These are phyloP conservation scores for Gopherus flavomarginatus DNA, from an alignment of 2,113 vertebrate species.

Conservation along the genomic window DNA sequence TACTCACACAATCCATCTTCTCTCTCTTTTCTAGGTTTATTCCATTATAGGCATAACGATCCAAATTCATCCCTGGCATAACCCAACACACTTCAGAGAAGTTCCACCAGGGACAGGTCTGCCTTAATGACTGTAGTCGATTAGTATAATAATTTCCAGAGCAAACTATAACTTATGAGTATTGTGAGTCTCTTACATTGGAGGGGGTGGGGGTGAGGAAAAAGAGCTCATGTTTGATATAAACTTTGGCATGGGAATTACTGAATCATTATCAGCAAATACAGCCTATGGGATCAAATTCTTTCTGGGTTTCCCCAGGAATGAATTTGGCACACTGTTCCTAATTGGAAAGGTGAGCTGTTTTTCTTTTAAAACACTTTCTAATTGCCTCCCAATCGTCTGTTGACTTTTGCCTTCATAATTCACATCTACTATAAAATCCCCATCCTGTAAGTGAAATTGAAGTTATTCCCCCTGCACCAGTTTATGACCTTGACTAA, in stretches of 20 bases:
- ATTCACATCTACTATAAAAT: constrained; percentile 25
- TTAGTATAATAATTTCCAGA: constrained; percentile 59
- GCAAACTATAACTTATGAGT: constrained; percentile 32
- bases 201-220: background rate
- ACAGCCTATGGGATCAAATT: constrained; percentile 17
- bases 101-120: constrained; percentile 29
- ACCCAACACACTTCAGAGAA: background rate
- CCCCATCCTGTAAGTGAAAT: constrained; percentile 7
- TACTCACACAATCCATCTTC: constrained; percentile 55
- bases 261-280: background rate
- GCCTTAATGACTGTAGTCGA: constrained; percentile 14
- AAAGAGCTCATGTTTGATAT: constrained; percentile 30
- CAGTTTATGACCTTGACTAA: background rate
- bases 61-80: background rate
- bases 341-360: constrained; percentile 61
- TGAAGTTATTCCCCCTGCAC: constrained; percentile 22
- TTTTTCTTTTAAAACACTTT: constrained; percentile 44
- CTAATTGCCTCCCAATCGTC: constrained; percentile 30
- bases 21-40: constrained; percentile 33
- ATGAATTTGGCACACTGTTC: constrained; percentile 47
- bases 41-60: constrained; percentile 46
- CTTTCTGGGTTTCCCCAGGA: constrained; percentile 69
- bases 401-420: background rate
- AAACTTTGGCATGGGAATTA: constrained; percentile 12
- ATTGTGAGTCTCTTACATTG: constrained; percentile 26